A percentile compares a stretch with the other conserved stretches of the same genome.
Evolutionary conservation across 2,797 vertebrate species (phyloP).

Genomic region (Holocentrus rufus): DNA sequence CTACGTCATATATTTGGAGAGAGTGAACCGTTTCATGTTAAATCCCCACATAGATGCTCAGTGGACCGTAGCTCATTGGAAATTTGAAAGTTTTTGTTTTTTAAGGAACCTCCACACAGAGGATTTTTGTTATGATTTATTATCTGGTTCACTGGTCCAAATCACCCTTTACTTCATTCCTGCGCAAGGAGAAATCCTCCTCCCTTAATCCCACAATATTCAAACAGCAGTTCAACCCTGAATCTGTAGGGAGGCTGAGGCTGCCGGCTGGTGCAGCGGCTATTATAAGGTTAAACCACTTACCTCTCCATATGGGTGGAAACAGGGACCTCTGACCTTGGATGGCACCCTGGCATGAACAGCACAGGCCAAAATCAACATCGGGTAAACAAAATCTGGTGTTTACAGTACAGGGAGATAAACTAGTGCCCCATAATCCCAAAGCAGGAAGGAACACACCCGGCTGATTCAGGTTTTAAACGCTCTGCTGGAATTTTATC

Average conservation of each 20-base stretch:
- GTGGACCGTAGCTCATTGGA: too few species aligned
- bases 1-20: too few species aligned
- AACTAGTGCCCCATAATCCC: slow-evolving; percentile 1
- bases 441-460: not conserved
- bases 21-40: too few species aligned
- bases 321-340: slow-evolving; percentile 35
- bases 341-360: slow-evolving; percentile 48
- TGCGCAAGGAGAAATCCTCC: slow-evolving; percentile 22
- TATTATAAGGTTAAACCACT: slow-evolving; percentile 74
- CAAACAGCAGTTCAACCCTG: slow-evolving; percentile 55
- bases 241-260: slow-evolving; percentile 25
- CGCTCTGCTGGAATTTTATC: not conserved
- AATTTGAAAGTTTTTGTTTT: too few species aligned
- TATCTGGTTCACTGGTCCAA: not conserved
- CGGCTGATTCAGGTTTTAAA: not conserved
- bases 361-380: slow-evolving; percentile 24
- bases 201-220: slow-evolving; percentile 66
- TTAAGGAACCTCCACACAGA: too few species aligned
- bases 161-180: not conserved
- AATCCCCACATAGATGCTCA: too few species aligned
- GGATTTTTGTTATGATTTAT: too few species aligned
- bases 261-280: slow-evolving; percentile 42
- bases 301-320: slow-evolving; percentile 71
- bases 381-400: slow-evolving; percentile 50
- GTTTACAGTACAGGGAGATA: slow-evolving; percentile 36